These are phyloP conservation scores for Himalopsyche kuldschensis DNA, from an alignment of 2,888 invertebrate species.

Conservation along the genomic window DNA sequence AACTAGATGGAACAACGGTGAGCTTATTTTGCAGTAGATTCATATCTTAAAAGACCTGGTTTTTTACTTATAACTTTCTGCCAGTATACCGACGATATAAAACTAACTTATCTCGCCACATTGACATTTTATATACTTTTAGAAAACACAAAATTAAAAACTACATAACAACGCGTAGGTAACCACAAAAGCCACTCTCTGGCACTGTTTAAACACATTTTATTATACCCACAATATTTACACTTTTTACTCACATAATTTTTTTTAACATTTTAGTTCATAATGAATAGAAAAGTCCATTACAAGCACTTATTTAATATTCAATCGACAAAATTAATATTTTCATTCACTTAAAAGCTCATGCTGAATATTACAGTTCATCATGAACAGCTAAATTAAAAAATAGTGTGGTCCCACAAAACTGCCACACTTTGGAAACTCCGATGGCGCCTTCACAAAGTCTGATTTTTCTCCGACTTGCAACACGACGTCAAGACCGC, in stretches of 20 bases:
- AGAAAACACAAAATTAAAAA: neutral
- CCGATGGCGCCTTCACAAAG: conserved; percentile 67
- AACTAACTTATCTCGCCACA: no score
- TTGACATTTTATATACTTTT: no score
- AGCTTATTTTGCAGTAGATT: no score
- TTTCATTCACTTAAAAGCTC: neutral
- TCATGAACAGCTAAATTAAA: conserved; percentile 54
- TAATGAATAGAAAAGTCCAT: neutral
- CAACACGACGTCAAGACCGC: conserved; percentile 73
- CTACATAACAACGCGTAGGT: neutral
- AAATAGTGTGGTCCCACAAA: conserved; percentile 77
- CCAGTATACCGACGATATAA: no score
- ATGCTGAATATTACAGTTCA: conserved; percentile 1
- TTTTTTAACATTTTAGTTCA: neutral
- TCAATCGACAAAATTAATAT: neutral
- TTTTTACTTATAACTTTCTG: no score
- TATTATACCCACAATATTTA: neutral
- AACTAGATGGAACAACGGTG: no score
- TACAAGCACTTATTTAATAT: neutral
- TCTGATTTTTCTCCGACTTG: conserved; percentile 70
- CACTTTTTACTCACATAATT: neutral
- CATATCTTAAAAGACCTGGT: no score
- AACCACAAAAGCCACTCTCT: neutral
- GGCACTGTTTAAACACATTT: neutral
- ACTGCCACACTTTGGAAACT: conserved; percentile 79